Conservation (phyloP, 1,140 invertebrate genomes). For the Eueides isabella region DNA sequence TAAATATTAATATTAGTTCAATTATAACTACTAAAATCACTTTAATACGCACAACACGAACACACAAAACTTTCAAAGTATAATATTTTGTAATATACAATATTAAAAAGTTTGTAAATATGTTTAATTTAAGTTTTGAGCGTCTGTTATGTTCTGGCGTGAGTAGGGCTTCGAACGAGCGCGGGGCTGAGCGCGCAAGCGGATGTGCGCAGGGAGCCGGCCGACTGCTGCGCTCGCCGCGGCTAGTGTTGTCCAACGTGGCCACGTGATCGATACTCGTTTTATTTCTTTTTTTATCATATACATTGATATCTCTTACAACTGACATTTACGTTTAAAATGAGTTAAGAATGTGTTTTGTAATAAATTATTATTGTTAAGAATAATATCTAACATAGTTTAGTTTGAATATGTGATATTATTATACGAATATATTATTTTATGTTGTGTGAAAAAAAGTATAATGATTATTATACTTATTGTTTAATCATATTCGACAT, state of each 20-base stretch:
- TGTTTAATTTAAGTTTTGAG: slow-evolving; percentile 15
- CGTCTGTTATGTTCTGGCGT: slow-evolving; percentile 28
- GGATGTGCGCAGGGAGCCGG: slow-evolving; percentile 74
- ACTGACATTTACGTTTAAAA: background rate
- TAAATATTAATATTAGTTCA: background rate
- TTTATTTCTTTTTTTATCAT: slow-evolving; percentile 35
- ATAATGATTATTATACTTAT: too few relatives aligned
- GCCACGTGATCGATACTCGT: slow-evolving; percentile 35
- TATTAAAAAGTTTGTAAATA: slow-evolving; percentile 15
- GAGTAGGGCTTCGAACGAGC: slow-evolving; percentile 53
- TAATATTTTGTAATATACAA: background rate
- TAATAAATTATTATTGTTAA: background rate
- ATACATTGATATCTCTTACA: slow-evolving; percentile 25
- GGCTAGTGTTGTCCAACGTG: slow-evolving; percentile 54
- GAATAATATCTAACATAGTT: background rate
- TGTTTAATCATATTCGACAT: too few relatives aligned
- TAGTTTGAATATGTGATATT: background rate
- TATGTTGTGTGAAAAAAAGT: background rate
- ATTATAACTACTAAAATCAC: background rate
- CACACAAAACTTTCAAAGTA: slow-evolving; percentile 16
- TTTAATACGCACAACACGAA: background rate
- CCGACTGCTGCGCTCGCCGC: slow-evolving; percentile 67
- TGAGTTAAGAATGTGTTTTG: background rate
- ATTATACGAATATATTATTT: background rate
- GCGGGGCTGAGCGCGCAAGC: slow-evolving; percentile 67